Percentiles rank a stretch among this genome's conserved stretches.
These are phyloP conservation scores for Xestia sexstrigata DNA, from an alignment of 2,888 invertebrate genomes.

Conservation along the genomic window DNA sequence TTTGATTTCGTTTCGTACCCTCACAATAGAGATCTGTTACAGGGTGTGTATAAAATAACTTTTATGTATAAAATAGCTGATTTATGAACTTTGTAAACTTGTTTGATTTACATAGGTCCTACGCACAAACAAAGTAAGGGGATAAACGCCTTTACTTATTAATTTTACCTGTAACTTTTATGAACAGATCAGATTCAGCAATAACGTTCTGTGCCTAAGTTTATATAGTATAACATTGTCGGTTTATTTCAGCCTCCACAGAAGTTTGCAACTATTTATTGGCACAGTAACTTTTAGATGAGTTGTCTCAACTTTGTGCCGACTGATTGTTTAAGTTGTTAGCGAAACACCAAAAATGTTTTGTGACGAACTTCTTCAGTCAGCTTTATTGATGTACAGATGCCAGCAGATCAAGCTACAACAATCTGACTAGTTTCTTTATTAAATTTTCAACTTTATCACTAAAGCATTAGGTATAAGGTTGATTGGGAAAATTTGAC, in stretches of 20 bases:
- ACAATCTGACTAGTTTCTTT: too few species aligned
- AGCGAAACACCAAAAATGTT: constrained; percentile 53
- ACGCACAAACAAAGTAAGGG: too few species aligned
- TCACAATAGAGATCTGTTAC: neutral
- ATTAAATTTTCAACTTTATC: too few species aligned
- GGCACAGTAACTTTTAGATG: constrained; percentile 68
- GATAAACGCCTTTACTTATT: neutral
- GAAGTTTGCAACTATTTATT: constrained; percentile 71
- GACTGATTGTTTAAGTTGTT: constrained; percentile 71
- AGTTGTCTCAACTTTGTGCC: constrained; percentile 61
- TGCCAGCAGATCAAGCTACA: too few species aligned
- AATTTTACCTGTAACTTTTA: neutral
- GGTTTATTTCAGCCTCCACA: constrained; percentile 38
- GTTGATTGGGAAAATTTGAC: too few species aligned
- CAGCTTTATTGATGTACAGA: constrained; percentile 23
- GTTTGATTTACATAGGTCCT: neutral
- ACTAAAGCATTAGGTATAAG: too few species aligned
- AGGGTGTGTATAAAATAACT: too few species aligned
- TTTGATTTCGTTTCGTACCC: too few species aligned
- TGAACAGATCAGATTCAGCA: neutral
- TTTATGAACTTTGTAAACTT: neutral
- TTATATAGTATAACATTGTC: constrained; percentile 27
- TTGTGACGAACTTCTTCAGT: constrained; percentile 34
- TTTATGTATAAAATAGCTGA: neutral
- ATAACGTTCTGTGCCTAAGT: neutral